Evolutionary conservation across 2,113 vertebrate species (phyloP), one percentile per base, ranked within the genome.

Genomic region (Callithrix jacchus): DNA sequence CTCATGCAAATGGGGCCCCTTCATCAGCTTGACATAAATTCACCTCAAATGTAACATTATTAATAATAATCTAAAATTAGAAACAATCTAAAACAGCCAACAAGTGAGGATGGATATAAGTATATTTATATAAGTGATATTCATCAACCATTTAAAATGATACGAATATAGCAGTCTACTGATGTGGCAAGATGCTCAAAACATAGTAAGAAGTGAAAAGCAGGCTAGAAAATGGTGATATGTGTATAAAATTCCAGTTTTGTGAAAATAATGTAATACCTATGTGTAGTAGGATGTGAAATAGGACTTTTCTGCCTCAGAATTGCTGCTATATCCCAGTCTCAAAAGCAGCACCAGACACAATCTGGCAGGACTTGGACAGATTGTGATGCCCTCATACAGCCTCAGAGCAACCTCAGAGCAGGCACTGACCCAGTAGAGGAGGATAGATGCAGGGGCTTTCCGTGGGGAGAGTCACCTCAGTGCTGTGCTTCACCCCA

Each of bases 51-150:
- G 58, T 12, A 20, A 8, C 32, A 25, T 21, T 30, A n/a, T 79
- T 47, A 45, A 42, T 52, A 42, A 88, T 68, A n/a, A 93, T 52
- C 37, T 85, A 73, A 96, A 96, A 73, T 90, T 79, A 88, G 80
- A 95, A 96, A 90, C 49, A 80, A 77, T 27, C 32, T 14, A 47
- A 80, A 70, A 23, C 9, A 82, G 47, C 40, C 42, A 61, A 42
- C 30, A 47, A 42, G 9, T 37, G 20, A 76, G 32, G 77, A 40
- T 11, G 12, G 68, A 73, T 11, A 79, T 64, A 87, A 47, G 25
- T 54, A 8, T 79, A 74, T 30, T 42, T 64, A 40, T 12, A n/a
- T 88, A 91, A 88, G 76, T 56, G 45, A 71, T 27, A 20, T 61
- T 40, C 27, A 40, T 45, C 47, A 68, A 16, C 52, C 35, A 11